A percentile compares a stretch with the other conserved stretches of the same genome.
Evolutionary conservation across 1,140 invertebrate species (phyloP).

Genomic region (Scylla paramamosain): DNA sequence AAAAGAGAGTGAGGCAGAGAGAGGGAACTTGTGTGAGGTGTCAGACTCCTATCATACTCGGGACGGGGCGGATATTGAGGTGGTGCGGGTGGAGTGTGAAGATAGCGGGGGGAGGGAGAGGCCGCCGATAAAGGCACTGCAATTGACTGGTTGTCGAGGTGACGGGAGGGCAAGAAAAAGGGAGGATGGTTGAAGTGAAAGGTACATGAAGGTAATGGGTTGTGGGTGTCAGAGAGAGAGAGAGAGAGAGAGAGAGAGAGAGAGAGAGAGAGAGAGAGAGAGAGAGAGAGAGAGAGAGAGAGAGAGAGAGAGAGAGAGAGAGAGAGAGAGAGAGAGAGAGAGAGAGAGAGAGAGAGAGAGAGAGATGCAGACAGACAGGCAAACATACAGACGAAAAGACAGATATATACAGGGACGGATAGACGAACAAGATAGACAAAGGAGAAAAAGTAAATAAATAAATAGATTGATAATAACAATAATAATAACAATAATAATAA

Average conservation of each 20-base stretch:
- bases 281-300: constrained; percentile 32
- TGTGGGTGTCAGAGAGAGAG: too few relatives aligned
- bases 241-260: too few relatives aligned
- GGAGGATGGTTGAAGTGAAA: too few relatives aligned
- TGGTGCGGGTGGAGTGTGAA: background rate
- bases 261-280: background rate
- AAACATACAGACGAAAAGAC: background rate
- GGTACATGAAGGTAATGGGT: too few relatives aligned
- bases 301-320: constrained; percentile 30
- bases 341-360: background rate
- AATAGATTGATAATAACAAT: background rate
- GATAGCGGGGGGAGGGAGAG: background rate
- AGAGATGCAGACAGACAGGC: background rate
- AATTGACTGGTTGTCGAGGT: too few relatives aligned
- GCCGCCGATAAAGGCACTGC: background rate
- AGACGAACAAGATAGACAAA: background rate
- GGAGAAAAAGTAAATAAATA: background rate
- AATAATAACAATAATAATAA: background rate
- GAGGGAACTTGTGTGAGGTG: background rate
- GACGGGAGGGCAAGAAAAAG: too few relatives aligned
- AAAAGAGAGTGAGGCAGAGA: background rate
- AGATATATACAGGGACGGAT: background rate
- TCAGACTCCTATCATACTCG: background rate
- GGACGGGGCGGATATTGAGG: background rate
- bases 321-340: constrained; percentile 16